Conservation (phyloP, 2,113 vertebrate species). For the Physeter macrocephalus region DNA sequence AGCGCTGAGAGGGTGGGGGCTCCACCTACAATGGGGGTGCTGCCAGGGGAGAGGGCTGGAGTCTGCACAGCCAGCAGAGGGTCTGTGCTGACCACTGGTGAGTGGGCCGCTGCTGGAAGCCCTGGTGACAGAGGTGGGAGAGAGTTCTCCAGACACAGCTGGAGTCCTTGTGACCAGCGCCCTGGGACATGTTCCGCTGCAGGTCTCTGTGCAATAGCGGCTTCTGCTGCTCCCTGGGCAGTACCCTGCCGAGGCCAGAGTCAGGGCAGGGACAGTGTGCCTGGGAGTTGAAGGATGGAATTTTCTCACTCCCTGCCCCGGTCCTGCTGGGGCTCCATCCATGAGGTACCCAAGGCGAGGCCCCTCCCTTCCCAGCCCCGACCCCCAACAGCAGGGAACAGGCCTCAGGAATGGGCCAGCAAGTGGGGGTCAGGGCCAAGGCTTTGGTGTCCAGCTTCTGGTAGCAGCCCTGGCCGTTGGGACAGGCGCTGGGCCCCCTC, state of each 20-base stretch:
- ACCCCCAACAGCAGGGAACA: background rate
- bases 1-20: background rate
- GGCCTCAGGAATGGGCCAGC: background rate
- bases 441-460: background rate
- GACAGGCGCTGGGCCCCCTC: background rate
- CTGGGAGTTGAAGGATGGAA: background rate
- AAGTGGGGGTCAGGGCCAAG: background rate
- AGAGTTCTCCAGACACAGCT: background rate
- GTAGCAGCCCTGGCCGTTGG: background rate
- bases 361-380: background rate
- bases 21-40: background rate
- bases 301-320: rapidly evolving
- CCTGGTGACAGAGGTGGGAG: background rate
- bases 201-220: background rate
- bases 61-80: background rate
- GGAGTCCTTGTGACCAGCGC: background rate
- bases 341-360: background rate
- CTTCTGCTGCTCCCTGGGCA: background rate
- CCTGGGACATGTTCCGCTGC: background rate
- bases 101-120: background rate
- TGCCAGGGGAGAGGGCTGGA: background rate
- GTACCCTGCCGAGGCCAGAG: background rate
- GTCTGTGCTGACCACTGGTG: background rate
- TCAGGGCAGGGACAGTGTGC: background rate
- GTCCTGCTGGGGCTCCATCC: background rate